Base-by-base conservation (phyloP, 2,888 invertebrate genomes). In the Apocheima hispidaria region DNA sequence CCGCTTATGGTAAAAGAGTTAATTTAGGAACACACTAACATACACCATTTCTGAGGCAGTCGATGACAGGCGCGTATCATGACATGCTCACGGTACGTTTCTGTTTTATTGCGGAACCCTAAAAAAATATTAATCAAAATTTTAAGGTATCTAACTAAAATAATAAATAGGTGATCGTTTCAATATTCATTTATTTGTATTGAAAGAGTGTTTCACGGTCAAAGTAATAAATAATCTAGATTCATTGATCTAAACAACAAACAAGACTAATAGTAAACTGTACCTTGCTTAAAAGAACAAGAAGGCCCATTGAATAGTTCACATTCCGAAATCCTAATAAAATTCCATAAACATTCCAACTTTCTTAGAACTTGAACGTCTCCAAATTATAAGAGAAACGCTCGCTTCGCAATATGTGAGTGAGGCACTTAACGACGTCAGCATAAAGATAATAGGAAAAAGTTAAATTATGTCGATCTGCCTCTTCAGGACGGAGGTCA, bases 371-470 rank as follows among this genome's bases (percentile, higher is more conserved):
- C 58, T 68, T 51, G 59, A 63, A 60, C 60, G 48, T 58, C 56
- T 66, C 68, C 66, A 74, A 81, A 81, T 84, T 83, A 80, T 80
- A 75, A 81, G 73, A 81, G 73, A 86, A 87, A 77, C 69, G 83
- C 83, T 79, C 73, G 63, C 75, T 80, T 75, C 69, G 83, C 85
- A 81, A 83, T 89, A 87, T 88, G 85, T 87, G 86, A 82, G 81
- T 79, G 77, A 77, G 77, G 75, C 81, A 82, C 83, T 87, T 87
- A 88, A 88, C 86, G 79, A 78, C 82, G 87, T 90, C 90, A 89
- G 89, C 90, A 84, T 86, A 90, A 91, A 91, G 88, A 91, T 92
- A 92, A 92, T 92, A 90, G 90, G 92, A 90, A 92, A 92, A 92
- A 91, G 92, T 91, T 92, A 91, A 91, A 92, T 90, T 87, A 90